Evolutionary conservation across 2,113 vertebrate species (phyloP), one percentile per base, ranked within the genome.

Genomic region (Miniopterus natalensis): DNA sequence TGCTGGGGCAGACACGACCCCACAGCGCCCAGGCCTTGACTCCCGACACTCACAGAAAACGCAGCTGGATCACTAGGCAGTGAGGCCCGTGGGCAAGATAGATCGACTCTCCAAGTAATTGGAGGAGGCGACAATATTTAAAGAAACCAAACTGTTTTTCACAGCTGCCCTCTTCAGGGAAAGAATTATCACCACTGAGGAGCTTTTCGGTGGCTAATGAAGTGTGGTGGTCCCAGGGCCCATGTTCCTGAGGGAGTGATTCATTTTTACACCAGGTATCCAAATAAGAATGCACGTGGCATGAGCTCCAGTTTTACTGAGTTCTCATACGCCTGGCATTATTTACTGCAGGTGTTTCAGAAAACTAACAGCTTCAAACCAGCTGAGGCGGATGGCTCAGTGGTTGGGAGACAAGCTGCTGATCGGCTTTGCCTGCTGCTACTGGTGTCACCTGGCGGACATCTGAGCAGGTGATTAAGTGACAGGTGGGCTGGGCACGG

Each of bases 391-490:
- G 36, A 36, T 36, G 36, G 36, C 36, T 36, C 36, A 36, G 31
- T 93, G 74, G 77, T 23, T 15, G 90, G 84, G 63, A 75, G 90
- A 91, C 18, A 83, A 71, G 45, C 12, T 53, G 89, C 31, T 92
- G 57, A 79, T 42, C 90, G 90, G 29, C 92, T 97, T 77, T 59
- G 61, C 25, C 57, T 77, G 59, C 63, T 88, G 86, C 21, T 66
- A 13, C 75, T 20, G 5, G 68, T 55, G n/a, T 94, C 81, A 95
- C 81, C 84, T 97, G 92, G 89, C 31, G 31, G 66, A 75, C 71
- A 73, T 75, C 88, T n/a, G 17, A 90, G 79, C 51, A 51, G 20
- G 42, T 81, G 93, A 94, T 88, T 70, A 96, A 94, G 40, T 83
- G 5, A 80, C 88, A 96, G 78, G 25, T 90, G 70, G 68, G 66